Evolutionary conservation across 2,797 vertebrate species (phyloP).

Genomic region (Aselliscus stoliczkanus): DNA sequence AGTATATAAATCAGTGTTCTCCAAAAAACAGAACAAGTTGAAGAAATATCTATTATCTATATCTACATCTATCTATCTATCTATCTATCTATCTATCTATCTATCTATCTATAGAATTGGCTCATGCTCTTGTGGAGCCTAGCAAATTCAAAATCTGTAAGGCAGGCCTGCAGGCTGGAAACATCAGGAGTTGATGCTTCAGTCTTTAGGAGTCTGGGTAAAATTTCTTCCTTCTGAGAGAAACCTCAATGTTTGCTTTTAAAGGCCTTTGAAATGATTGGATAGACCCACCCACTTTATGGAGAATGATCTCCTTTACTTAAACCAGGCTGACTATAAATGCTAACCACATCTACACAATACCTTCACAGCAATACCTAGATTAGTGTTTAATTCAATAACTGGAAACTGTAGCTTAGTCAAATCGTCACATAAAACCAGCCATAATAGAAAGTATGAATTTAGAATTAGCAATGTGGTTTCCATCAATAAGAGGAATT

Average conservation of each 20-base stretch:
- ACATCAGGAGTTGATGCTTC: neutral
- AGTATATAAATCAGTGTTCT: neutral
- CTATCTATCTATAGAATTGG: neutral
- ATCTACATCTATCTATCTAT: neutral
- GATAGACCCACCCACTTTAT: neutral
- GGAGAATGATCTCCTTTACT: neutral
- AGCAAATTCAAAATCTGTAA: neutral
- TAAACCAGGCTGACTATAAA: neutral
- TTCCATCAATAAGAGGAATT: neutral
- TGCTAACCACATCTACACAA: neutral
- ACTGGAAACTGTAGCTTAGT: neutral
- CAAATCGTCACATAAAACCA: neutral
- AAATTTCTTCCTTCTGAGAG: neutral
- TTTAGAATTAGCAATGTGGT: constrained; percentile 22
- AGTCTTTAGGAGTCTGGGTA: neutral
- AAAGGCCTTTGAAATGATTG: neutral
- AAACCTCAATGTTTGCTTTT: neutral
- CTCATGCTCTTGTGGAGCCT: neutral
- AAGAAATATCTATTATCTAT: neutral
- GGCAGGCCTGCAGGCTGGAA: neutral
- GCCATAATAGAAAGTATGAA: neutral
- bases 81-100: neutral
- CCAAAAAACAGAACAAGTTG: neutral
- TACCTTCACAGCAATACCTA: neutral
- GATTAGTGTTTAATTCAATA: neutral